Percentiles rank a stretch among this genome's conserved stretches.
Conservation (phyloP, 1,140 invertebrate species). For the Acarapis woodi region DNA sequence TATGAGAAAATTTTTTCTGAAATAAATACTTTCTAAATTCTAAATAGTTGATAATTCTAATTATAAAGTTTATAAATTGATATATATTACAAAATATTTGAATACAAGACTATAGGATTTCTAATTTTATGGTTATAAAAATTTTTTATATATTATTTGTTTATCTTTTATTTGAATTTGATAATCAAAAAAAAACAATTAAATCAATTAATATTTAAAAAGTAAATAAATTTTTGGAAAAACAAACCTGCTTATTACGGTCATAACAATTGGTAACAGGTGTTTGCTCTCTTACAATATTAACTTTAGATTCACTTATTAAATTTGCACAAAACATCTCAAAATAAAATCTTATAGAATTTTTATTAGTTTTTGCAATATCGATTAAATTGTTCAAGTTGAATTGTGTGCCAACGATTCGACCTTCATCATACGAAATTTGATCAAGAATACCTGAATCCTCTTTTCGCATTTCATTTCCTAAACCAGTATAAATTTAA, state of each 20-base stretch:
- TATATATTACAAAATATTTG: too few relatives aligned
- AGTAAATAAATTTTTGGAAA: not conserved
- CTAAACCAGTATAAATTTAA: conserved; percentile 30
- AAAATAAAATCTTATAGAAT: conserved; percentile 30
- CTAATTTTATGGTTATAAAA: too few relatives aligned
- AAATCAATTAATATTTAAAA: too few relatives aligned
- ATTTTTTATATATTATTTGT: too few relatives aligned
- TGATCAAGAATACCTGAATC: conserved; percentile 48
- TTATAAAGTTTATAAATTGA: too few relatives aligned
- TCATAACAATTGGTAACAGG: conserved; percentile 39
- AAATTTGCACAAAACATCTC: conserved; percentile 44
- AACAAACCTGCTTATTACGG: conserved; percentile 30
- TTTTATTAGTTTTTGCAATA: conserved; percentile 11
- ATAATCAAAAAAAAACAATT: too few relatives aligned
- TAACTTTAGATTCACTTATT: conserved; percentile 33
- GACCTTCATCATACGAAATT: conserved; percentile 37
- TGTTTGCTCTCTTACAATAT: conserved; percentile 14
- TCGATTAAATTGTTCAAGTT: conserved; percentile 11
- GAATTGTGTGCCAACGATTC: conserved; percentile 39
- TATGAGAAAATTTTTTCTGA: too few relatives aligned
- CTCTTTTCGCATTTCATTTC: conserved; percentile 34
- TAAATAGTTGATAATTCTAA: too few relatives aligned
- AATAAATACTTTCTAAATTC: too few relatives aligned
- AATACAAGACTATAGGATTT: too few relatives aligned
- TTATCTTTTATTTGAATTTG: too few relatives aligned